A percentile compares a stretch with the other conserved stretches of the same genome.
phyloP scores from a whole-genome alignment of 2,888 invertebrate genomes.

The Cheiracanthium punctorium region DNA sequence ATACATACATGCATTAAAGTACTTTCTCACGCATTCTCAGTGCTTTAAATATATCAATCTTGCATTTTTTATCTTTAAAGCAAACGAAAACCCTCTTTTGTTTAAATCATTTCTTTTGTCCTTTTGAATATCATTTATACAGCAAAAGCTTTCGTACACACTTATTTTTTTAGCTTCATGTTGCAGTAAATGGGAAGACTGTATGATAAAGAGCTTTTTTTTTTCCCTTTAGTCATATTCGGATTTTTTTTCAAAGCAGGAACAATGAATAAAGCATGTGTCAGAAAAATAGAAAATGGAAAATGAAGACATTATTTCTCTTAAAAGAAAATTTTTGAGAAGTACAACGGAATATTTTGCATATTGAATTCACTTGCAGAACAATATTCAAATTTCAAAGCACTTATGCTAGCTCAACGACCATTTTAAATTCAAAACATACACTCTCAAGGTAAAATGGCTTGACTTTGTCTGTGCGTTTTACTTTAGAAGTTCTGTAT shows the following conservation, averaged over 20 bases:
- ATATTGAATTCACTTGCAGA: constrained; percentile 3
- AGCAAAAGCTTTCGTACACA: constrained; percentile 23
- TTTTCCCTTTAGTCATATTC: neutral
- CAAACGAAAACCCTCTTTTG: neutral
- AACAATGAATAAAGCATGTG: constrained; percentile 12
- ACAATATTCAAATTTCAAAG: neutral
- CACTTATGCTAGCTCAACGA: neutral
- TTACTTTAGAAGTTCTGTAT: too few relatives aligned
- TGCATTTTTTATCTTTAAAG: neutral
- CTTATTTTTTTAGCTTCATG: constrained; percentile 65
- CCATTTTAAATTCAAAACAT: neutral
- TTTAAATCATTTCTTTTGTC: neutral
- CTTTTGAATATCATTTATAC: neutral
- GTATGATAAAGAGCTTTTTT: constrained; percentile 36
- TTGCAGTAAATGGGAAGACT: constrained; percentile 53
- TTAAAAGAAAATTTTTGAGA: neutral
- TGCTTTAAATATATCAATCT: neutral
- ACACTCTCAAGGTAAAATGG: neutral
- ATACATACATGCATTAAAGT: neutral
- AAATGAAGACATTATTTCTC: constrained; percentile 4
- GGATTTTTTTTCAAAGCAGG: neutral
- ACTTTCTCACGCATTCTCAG: neutral
- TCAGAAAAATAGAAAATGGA: neutral
- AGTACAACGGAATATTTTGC: neutral
- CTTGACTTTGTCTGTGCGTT: too few relatives aligned